Percentiles rank a stretch among this genome's conserved stretches.
Conservation (phyloP, 1,140 invertebrate species). For the Leptinotarsa lineolata region DNA sequence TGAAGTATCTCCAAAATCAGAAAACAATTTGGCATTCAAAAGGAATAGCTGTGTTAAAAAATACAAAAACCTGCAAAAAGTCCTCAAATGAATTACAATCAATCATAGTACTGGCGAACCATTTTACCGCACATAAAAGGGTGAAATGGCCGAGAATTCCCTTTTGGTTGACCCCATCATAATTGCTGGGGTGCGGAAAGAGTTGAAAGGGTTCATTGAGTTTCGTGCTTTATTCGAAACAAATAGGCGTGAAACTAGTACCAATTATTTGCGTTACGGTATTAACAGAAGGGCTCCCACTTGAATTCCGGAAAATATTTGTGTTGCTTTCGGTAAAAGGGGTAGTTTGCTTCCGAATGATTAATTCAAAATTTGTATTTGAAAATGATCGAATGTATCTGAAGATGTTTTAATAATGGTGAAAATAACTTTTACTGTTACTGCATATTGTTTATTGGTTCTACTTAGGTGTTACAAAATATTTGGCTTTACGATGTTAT, state of each 20-base stretch:
- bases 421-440: no score
- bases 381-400: no score
- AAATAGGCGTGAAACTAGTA: slow-evolving; percentile 20
- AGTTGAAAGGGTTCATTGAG: slow-evolving; percentile 20
- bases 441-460: no score
- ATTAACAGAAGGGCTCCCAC: slow-evolving; percentile 5
- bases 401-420: no score
- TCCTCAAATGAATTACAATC: neutral
- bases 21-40: no score
- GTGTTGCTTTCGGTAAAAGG: neutral
- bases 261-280: slow-evolving; percentile 11
- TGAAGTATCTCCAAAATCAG: no score
- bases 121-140: slow-evolving; percentile 14
- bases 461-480: no score
- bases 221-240: slow-evolving; percentile 6
- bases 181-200: slow-evolving; percentile 21
- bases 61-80: no score
- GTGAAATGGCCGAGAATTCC: slow-evolving; percentile 21
- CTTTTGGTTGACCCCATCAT: neutral
- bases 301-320: slow-evolving; percentile 7
- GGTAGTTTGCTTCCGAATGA: neutral
- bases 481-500: no score
- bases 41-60: no score
- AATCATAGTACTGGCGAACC: slow-evolving; percentile 6
- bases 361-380: neutral